Evolutionary conservation across 1,140 invertebrate species (phyloP).

Genomic region (Mactra quadrangularis): DNA sequence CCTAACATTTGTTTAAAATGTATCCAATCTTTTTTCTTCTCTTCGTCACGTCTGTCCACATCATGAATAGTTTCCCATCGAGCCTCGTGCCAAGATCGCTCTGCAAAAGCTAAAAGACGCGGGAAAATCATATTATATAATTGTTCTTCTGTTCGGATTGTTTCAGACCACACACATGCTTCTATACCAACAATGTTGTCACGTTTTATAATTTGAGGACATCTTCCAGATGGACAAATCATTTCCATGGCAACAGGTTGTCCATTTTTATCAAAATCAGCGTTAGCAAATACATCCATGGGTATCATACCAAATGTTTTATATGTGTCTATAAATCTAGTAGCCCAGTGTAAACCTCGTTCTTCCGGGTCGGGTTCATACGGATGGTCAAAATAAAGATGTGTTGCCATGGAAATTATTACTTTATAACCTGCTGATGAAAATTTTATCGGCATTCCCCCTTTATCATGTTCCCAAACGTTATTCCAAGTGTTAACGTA

Average conservation of each 20-base stretch:
- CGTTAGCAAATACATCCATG: conserved; percentile 69
- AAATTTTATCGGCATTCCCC: conserved; percentile 60
- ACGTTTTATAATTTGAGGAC: conserved; percentile 61
- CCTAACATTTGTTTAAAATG: conserved; percentile 76
- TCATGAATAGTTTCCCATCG: conserved; percentile 72
- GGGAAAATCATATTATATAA: conserved; percentile 77
- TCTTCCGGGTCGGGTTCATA: conserved; percentile 78
- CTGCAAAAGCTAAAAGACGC: conserved; percentile 76
- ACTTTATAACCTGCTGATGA: conserved; percentile 71
- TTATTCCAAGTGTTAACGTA: conserved; percentile 67
- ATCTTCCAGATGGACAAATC: conserved; percentile 60
- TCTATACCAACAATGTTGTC: conserved; percentile 76
- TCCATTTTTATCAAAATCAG: conserved; percentile 61
- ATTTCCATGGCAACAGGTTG: conserved; percentile 45
- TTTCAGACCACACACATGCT: conserved; percentile 77
- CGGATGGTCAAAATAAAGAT: conserved; percentile 77
- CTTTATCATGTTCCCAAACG: conserved; percentile 67
- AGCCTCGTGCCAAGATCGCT: conserved; percentile 80
- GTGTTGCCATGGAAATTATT: conserved; percentile 74
- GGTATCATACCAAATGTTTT: conserved; percentile 73
- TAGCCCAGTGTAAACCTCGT: conserved; percentile 76
- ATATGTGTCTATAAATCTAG: conserved; percentile 70
- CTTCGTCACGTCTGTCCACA: neutral
- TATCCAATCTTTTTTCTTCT: conserved; percentile 73
- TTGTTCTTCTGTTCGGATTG: conserved; percentile 69